These are phyloP conservation scores for Anomalospiza imberbis DNA, from an alignment of 2,797 vertebrate species.

Conservation along the genomic window DNA sequence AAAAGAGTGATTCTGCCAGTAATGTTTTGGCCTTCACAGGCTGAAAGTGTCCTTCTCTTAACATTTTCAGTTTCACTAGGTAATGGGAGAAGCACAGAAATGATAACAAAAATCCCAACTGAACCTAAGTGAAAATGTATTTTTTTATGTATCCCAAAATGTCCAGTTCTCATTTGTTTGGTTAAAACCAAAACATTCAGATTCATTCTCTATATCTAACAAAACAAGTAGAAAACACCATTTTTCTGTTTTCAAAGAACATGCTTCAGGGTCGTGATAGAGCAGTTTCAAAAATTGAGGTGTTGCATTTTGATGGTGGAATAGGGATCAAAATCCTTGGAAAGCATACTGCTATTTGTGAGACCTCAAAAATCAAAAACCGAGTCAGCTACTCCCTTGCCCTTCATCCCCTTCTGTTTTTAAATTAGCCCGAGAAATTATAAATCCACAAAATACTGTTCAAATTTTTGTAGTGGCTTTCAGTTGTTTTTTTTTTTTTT, in stretches of 20 bases:
- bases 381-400: background rate
- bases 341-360: background rate
- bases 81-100: background rate
- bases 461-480: background rate
- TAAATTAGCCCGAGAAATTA: background rate
- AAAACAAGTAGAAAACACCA: background rate
- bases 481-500: no score
- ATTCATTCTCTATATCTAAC: background rate
- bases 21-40: background rate
- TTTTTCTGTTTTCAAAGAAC: background rate
- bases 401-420: background rate
- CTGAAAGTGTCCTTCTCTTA: background rate
- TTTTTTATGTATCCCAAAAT: background rate
- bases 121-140: rapidly evolving
- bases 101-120: background rate
- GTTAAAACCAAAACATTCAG: background rate
- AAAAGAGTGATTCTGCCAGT: background rate
- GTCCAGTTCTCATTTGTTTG: background rate
- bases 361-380: background rate
- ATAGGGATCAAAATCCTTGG: background rate
- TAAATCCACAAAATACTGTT: background rate
- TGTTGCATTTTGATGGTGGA: background rate
- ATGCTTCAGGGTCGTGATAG: background rate
- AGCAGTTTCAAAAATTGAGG: background rate
- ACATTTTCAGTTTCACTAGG: background rate